phyloP scores from a whole-genome alignment of 1,140 invertebrate species.

The Papilio dardanus region DNA sequence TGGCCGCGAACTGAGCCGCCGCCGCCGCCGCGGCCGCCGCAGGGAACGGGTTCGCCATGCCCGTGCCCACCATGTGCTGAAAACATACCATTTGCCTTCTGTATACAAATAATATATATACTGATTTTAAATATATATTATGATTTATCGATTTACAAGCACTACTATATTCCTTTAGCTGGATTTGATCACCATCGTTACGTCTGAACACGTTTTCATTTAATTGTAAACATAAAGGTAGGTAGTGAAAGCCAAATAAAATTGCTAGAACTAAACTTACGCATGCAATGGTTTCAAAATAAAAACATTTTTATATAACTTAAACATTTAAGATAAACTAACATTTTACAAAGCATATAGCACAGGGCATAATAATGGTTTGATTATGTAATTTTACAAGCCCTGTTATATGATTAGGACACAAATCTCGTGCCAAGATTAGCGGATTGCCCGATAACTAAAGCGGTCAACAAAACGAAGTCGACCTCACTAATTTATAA shows the following conservation, averaged over 20 bases:
- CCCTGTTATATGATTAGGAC: conserved; percentile 13
- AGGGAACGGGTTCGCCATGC: conserved; percentile 92
- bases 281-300: not conserved
- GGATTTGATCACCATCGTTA: too few species aligned
- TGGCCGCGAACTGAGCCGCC: conserved; percentile 85
- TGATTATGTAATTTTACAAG: conserved; percentile 1
- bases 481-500: conserved; percentile 26
- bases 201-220: too few species aligned
- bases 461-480: not conserved
- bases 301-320: not conserved
- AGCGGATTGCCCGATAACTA: not conserved
- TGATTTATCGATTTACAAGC: too few species aligned
- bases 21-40: conserved; percentile 89
- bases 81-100: conserved; percentile 67
- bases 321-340: not conserved
- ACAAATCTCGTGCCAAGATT: conserved; percentile 11
- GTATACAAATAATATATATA: not conserved
- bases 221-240: too few species aligned
- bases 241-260: too few species aligned
- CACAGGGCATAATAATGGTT: conserved; percentile 6
- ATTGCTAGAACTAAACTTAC: not conserved
- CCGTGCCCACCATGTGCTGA: conserved; percentile 97
- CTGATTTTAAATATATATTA: too few species aligned
- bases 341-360: not conserved
- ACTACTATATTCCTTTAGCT: too few species aligned